Conservation (phyloP, 2,113 vertebrate genomes). For the Neopipo cinnamomea region DNA sequence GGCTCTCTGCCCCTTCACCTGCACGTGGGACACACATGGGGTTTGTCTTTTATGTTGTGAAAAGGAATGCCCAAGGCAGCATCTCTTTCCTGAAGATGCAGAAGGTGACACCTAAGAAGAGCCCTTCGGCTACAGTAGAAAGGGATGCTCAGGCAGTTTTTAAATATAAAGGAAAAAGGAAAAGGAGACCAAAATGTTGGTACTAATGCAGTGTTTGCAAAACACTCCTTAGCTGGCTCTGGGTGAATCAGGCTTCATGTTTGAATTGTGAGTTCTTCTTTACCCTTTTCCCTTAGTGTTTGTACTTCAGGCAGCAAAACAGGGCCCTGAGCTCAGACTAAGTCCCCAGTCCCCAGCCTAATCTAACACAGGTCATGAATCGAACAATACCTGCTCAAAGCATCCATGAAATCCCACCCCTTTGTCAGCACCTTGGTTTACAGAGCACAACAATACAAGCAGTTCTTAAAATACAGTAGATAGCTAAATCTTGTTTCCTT, state of each 20-base stretch:
- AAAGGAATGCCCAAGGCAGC: background rate
- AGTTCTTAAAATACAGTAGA: background rate
- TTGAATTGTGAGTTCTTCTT: background rate
- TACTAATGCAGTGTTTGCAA: background rate
- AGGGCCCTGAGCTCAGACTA: background rate
- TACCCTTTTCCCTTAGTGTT: background rate
- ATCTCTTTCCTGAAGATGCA: background rate
- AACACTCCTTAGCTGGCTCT: background rate
- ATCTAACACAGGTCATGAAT: background rate
- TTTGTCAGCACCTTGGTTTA: background rate
- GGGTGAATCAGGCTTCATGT: background rate
- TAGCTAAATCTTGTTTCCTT: background rate
- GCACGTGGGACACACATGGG: rapidly evolving
- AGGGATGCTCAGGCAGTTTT: background rate
- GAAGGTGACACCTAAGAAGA: background rate
- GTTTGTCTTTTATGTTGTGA: background rate
- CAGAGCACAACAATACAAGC: background rate
- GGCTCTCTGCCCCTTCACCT: background rate
- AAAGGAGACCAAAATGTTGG: background rate
- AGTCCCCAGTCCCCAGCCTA: background rate
- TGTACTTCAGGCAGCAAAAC: background rate
- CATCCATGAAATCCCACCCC: background rate
- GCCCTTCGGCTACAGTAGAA: background rate
- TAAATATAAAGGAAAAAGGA: background rate
- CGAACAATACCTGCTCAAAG: background rate